Base-by-base conservation (phyloP, 37 sponge, comb jelly and placozoan species). In the Spongilla lacustris region DNA sequence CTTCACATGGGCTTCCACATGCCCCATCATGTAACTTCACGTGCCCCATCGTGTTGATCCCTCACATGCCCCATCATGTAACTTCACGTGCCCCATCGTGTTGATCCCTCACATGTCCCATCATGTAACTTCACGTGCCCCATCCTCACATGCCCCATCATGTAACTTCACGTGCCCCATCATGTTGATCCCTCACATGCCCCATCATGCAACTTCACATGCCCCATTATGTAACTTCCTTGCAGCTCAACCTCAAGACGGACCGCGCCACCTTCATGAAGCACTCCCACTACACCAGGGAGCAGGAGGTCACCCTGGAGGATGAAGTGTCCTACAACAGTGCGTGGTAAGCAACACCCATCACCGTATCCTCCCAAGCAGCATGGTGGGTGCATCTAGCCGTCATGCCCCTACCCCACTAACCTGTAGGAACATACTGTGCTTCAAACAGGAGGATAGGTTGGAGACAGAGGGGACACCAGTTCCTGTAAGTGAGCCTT, bases 191-290 rank as follows among this genome's bases (percentile, higher is more conserved):
- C 41, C 41, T 41, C 6, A 41, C 41, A 41, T n/a, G n/a, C 41
- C 3, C 41, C 41, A 41, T 41, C 41, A 41, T 41, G 41, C 41
- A 41, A 9, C 6, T 69, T 4, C 4, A 21, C 11, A 69, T 68
- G 4, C 37, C 24, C 22, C 19, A 24, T 27, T 38, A 28, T 31
- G 11, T 58, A n/a, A n/a, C n/a, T n/a, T 28, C 26, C n/a, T 77
- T 36, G 22, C 82, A 98, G 95, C 85, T 99, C n/a, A 81, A 80
- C 49, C 80, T 99, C 24, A 81, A 95, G 71, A 95, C 94, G 85
- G 99, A 95, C 50, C 81, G 90, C 73, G 96, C 96, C 71, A 95
- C 96, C 9, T 95, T 99, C 81, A 88, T 83, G 72, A 95, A 99
- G 73, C 94, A 90, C 84, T 95, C 99, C 32, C 92, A 93, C 38